Evolutionary conservation across 2,113 vertebrate species (phyloP), one percentile per base, ranked within the genome.

Genomic region (Albula goreensis): DNA sequence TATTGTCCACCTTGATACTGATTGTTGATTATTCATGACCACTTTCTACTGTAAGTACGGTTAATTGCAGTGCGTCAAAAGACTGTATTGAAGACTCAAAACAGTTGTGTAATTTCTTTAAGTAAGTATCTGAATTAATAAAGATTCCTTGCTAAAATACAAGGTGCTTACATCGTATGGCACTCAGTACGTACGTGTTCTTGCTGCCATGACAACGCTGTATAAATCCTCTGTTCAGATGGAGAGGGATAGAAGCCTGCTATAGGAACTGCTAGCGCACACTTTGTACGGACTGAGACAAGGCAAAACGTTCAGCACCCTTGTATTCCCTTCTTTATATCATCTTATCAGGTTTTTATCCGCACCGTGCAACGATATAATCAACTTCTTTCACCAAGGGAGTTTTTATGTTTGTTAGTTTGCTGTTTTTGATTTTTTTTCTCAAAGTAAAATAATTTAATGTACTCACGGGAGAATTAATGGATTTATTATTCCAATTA

Each of bases 121-220:
- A 41, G 31, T 41, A 41, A 41, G 31, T 41, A 41, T 41, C 31
- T 41, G 31, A 41, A 41, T 41, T 41, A 41, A 41, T 41, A 41
- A 41, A 41, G 31, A 41, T 19, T 66, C 19, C 22, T 66, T 8
- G 17, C 22, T 3, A 66, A 22, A 66, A 66, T 66, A 22, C 60
- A 66, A 19, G 12, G 17, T 4, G 17, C 60, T 74, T 9, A n/a
- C n/a, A n/a, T 74, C 70, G 31, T 74, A 74, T 31, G n/a, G 70
- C 31, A 50, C 31, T 50, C 85, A 74, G 48, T n/a, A 25, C 22
- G 79, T 12, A n/a, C 63, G 48, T 77, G 3, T 86, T 77, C 63
- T 77, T 82, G 85, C 81, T 86, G 85, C 85, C 85, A 86, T 86
- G 85, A 83, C 85, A 86, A 86, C 85, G 81, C 81, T 86, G n/a